These are phyloP conservation scores for Amiota communis DNA, from an alignment of 2,888 invertebrate genomes.

Conservation along the genomic window DNA sequence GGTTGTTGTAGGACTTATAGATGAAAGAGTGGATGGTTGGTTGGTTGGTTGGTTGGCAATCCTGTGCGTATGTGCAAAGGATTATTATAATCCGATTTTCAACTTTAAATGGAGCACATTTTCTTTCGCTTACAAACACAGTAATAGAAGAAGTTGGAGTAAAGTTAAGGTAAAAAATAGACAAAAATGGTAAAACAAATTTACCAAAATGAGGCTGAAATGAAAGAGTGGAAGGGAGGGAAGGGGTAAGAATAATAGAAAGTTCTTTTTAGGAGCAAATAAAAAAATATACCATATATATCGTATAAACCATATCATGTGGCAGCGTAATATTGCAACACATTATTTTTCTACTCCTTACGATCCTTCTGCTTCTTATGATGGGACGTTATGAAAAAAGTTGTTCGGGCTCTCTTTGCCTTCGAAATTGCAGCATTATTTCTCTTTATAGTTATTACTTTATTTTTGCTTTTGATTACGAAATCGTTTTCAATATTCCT, in stretches of 20 bases:
- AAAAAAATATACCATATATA: slow-evolving; percentile 20
- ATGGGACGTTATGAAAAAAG: slow-evolving; percentile 41
- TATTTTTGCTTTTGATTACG: slow-evolving; percentile 57
- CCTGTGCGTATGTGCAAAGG: slow-evolving; percentile 38
- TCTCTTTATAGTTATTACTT: slow-evolving; percentile 65
- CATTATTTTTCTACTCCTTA: slow-evolving; percentile 24
- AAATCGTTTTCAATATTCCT: slow-evolving; percentile 64
- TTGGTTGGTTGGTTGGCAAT: slow-evolving; percentile 14
- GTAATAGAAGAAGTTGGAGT: background rate
- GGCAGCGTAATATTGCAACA: slow-evolving; percentile 8
- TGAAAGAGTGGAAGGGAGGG: background rate
- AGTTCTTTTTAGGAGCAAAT: too few relatives aligned
- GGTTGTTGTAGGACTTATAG: background rate
- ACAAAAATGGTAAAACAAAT: slow-evolving; percentile 1
- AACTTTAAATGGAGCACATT: slow-evolving; percentile 55
- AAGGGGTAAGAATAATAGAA: too few relatives aligned
- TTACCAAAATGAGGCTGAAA: background rate
- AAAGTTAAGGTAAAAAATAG: slow-evolving; percentile 24
- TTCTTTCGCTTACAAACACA: slow-evolving; percentile 6
- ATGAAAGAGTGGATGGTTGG: background rate
- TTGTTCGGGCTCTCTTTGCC: slow-evolving; percentile 35
- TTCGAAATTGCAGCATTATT: slow-evolving; percentile 52
- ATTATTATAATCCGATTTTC: slow-evolving; percentile 66
- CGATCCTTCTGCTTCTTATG: slow-evolving; percentile 22
- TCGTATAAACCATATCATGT: slow-evolving; percentile 40